phyloP scores from a whole-genome alignment of 2,797 vertebrate genomes.

The Bufotes viridis region DNA sequence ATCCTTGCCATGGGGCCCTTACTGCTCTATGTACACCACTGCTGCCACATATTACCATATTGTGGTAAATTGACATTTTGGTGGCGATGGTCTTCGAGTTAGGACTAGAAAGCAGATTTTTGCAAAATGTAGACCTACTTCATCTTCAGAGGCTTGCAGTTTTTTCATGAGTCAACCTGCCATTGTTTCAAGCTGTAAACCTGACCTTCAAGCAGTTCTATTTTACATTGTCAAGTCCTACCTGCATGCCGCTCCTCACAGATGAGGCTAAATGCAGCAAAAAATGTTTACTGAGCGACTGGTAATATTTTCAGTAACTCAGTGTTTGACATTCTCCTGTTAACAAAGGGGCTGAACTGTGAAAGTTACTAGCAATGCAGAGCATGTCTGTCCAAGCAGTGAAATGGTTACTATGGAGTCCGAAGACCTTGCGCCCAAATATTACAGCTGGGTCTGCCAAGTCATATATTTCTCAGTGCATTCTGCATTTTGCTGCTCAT shows the following conservation, averaged over 20 bases:
- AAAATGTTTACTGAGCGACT: conserved; percentile 5
- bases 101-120: neutral
- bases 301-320: conserved; percentile 37
- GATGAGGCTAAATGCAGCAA: neutral
- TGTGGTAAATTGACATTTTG: neutral
- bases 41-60: too few relatives aligned
- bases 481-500: conserved; percentile 5
- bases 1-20: too few relatives aligned
- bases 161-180: too few relatives aligned
- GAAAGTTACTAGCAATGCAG: conserved; percentile 75
- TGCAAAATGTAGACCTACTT: neutral
- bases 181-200: too few relatives aligned
- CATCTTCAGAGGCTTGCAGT: neutral
- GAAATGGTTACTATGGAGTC: conserved; percentile 82
- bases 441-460: conserved; percentile 73
- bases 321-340: conserved; percentile 61
- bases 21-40: too few relatives aligned
- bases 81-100: neutral
- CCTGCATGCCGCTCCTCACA: neutral
- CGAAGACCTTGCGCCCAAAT: conserved; percentile 71
- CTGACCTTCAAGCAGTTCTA: neutral
- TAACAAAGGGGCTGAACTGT: conserved; percentile 66
- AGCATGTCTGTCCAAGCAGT: conserved; percentile 74
- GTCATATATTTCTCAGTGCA: conserved; percentile 48
- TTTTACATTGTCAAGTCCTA: too few relatives aligned